These are phyloP conservation scores for Campoplex capitator DNA, from an alignment of 2,888 invertebrate genomes.

Conservation along the genomic window DNA sequence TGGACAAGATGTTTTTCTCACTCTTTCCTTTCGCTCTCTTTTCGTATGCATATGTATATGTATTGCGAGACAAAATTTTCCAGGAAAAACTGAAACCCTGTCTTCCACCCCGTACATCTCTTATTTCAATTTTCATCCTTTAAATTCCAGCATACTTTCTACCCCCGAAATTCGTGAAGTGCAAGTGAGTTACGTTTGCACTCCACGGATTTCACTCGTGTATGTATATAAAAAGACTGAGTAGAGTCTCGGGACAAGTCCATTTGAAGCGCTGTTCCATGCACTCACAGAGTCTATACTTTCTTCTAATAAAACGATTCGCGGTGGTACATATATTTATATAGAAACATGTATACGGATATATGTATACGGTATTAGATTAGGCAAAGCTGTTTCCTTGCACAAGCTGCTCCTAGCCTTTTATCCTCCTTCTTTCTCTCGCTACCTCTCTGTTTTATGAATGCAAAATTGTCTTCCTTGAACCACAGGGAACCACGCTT, in stretches of 20 bases:
- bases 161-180: slow-evolving; percentile 15
- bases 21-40: neutral
- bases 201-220: too few species aligned
- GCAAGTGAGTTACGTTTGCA: slow-evolving; percentile 33
- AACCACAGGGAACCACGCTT: slow-evolving; percentile 12
- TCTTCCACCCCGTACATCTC: neutral
- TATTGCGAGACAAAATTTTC: slow-evolving; percentile 8
- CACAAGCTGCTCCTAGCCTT: slow-evolving; percentile 72
- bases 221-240: too few species aligned
- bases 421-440: slow-evolving; percentile 41
- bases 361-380: slow-evolving; percentile 63
- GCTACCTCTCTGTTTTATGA: slow-evolving; percentile 64
- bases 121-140: neutral
- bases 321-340: too few species aligned
- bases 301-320: too few species aligned
- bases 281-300: too few species aligned
- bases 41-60: slow-evolving; percentile 26
- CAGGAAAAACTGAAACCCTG: neutral
- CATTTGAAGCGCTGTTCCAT: too few species aligned
- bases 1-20: neutral
- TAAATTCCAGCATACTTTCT: slow-evolving; percentile 1
- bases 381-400: slow-evolving; percentile 76
- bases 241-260: too few species aligned
- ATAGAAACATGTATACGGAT: neutral
- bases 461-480: slow-evolving; percentile 55